Percentiles rank a stretch among this genome's conserved stretches.
These are phyloP conservation scores for Chrysogorgia sp. DNA, from an alignment of 92 coral and sea anemone species.

Conservation along the genomic window DNA sequence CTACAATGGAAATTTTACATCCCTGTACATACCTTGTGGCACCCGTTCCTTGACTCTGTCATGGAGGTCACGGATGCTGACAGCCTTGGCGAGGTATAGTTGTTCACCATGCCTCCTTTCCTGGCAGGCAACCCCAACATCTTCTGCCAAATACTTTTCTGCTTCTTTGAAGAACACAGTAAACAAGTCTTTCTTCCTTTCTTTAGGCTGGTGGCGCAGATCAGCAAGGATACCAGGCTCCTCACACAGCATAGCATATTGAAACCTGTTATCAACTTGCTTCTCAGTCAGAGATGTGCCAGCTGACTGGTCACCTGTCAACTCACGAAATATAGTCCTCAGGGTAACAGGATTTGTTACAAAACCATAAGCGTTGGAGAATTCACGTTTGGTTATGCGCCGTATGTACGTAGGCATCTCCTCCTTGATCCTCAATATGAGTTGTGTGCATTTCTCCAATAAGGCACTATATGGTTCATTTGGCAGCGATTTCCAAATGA, in stretches of 20 bases:
- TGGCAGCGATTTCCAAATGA: constrained; percentile 18
- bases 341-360: constrained; percentile 16
- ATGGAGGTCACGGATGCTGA: constrained; percentile 22
- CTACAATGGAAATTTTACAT: not conserved
- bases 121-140: too few relatives aligned
- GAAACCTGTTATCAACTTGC: constrained; percentile 21
- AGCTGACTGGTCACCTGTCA: not conserved
- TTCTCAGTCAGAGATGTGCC: constrained; percentile 20
- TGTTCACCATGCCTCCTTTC: not conserved
- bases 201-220: constrained; percentile 19
- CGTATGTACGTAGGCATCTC: constrained; percentile 20
- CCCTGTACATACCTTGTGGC: constrained; percentile 17
- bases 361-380: constrained; percentile 2
- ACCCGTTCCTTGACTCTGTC: not conserved
- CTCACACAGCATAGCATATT: too few relatives aligned
- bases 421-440: constrained; percentile 21
- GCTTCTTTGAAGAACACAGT: constrained; percentile 13
- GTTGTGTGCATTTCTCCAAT: constrained; percentile 15
- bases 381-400: constrained; percentile 10
- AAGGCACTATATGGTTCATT: constrained; percentile 14
- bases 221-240: constrained; percentile 9
- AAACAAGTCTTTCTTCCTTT: too few relatives aligned
- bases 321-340: too few relatives aligned
- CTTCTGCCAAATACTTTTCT: constrained; percentile 13
- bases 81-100: constrained; percentile 4